Evolutionary conservation across 2,888 invertebrate genomes (phyloP), one percentile per base, ranked within the genome.

Genomic region (Acheta domesticus): DNA sequence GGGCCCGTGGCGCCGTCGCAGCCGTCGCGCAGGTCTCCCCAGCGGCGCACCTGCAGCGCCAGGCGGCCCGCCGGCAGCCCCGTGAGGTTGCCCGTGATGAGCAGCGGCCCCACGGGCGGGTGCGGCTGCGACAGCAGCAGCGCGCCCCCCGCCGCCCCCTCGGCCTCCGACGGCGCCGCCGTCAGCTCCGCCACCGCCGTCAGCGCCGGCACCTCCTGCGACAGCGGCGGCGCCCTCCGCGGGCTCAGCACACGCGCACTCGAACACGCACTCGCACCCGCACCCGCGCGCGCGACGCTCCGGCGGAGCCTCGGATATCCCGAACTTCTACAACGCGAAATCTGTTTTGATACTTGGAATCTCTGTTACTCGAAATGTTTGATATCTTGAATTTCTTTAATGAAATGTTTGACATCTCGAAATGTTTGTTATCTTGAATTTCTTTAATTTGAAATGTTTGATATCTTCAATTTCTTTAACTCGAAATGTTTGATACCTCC

Each of bases 131-230:
- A 62, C 62, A 62, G 62, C 62, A 62, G 14, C 16, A 62, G 62
- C 14, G 62, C 4, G 16, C 62, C 62, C 16, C 62, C n/a, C 16
- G 62, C 16, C n/a, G 16, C 62, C n/a, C 62, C 62, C n/a, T 62
- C 62, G 62, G 62, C 62, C 62, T n/a, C 62, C 62, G 62, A 62
- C 62, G 62, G n/a, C 62, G 62, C 62, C 62, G 62, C 16, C 62
- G n/a, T 62, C 62, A 62, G 62, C 14, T 14, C 62, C 14, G 62
- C 62, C 62, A 62, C 62, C 62, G 62, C 62, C 12, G 62, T 62
- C 62, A 62, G n/a, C 62, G 62, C 62, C n/a, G 62, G 62, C 62
- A 62, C 62, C 62, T 62, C 62, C 62, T 62, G n/a, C 62, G 36
- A 62, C 62, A 62, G 5, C 36, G 36, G 36, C 36, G 5, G 5